phyloP scores from a whole-genome alignment of 2,113 vertebrate genomes.

The Cyphomyrus plagiostoma region DNA sequence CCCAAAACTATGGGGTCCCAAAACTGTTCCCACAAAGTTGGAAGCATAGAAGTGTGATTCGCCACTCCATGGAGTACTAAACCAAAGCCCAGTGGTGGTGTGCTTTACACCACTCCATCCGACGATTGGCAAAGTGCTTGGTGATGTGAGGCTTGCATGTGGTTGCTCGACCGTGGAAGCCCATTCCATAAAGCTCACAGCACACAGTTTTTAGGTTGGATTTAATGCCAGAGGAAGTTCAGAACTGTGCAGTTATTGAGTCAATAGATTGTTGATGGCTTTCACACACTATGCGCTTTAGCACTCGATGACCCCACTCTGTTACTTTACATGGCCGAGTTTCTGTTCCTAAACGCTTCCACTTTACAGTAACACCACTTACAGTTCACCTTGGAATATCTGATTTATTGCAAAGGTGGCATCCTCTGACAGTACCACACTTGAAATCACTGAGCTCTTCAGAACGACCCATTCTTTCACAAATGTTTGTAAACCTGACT shows the following conservation, averaged over 20 bases:
- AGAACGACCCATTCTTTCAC: not conserved
- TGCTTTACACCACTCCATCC: not conserved
- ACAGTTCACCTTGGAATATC: not conserved
- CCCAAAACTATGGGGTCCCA: not conserved
- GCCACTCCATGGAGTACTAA: not conserved
- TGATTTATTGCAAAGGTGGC: not conserved
- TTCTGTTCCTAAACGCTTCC: not conserved
- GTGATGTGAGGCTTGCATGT: not conserved
- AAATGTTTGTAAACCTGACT: not conserved
- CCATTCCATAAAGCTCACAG: not conserved
- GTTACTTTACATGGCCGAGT: not conserved
- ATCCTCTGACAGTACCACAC: not conserved
- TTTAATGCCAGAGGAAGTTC: not conserved
- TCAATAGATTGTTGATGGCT: not conserved
- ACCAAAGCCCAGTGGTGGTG: not conserved
- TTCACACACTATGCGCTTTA: not conserved
- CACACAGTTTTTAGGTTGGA: not conserved
- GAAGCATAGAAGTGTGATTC: not conserved
- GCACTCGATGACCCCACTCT: not conserved
- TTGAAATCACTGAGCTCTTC: not conserved
- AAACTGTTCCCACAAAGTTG: not conserved
- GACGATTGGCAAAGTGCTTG: not conserved
- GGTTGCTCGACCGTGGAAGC: not conserved
- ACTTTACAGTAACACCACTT: not conserved
- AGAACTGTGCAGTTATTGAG: not conserved